Conservation (phyloP, 1,140 invertebrate species). For the Galendromus occidentalis region DNA sequence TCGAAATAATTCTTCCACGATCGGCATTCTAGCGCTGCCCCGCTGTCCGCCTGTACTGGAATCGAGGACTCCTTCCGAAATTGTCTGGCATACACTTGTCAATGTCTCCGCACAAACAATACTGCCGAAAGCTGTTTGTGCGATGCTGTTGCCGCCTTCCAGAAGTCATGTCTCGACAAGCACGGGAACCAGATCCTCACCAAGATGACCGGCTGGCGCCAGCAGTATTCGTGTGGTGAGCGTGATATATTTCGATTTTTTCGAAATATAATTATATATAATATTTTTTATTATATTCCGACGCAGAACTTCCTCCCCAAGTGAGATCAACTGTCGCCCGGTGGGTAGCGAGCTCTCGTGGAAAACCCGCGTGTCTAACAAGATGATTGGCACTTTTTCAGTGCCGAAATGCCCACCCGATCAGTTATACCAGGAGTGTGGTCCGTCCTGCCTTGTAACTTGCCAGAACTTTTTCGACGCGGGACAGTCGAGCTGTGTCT, state of each 20-base stretch:
- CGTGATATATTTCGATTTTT: too few species aligned
- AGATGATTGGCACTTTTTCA: too few species aligned
- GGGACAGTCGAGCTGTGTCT: constrained; percentile 23
- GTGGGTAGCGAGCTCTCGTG: too few species aligned
- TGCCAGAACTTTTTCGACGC: constrained; percentile 36
- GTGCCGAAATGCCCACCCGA: constrained; percentile 45
- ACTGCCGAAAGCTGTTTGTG: not conserved
- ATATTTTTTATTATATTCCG: too few species aligned
- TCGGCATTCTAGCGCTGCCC: not conserved
- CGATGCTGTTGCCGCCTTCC: not conserved
- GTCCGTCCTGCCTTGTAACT: constrained; percentile 46
- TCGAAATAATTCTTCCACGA: not conserved
- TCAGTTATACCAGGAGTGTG: constrained; percentile 56
- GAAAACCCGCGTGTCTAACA: too few species aligned
- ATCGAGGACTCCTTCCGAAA: not conserved
- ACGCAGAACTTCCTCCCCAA: too few species aligned
- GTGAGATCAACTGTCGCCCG: too few species aligned
- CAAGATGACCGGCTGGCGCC: not conserved
- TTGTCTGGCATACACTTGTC: constrained; percentile 1
- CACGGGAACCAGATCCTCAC: not conserved
- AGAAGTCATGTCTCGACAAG: not conserved
- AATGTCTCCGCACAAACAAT: not conserved
- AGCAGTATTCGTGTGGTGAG: not conserved
- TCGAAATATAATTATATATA: too few species aligned
- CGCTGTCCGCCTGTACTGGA: not conserved